Conservation (phyloP, 2,888 invertebrate genomes). For the Punctoribates punctum region DNA sequence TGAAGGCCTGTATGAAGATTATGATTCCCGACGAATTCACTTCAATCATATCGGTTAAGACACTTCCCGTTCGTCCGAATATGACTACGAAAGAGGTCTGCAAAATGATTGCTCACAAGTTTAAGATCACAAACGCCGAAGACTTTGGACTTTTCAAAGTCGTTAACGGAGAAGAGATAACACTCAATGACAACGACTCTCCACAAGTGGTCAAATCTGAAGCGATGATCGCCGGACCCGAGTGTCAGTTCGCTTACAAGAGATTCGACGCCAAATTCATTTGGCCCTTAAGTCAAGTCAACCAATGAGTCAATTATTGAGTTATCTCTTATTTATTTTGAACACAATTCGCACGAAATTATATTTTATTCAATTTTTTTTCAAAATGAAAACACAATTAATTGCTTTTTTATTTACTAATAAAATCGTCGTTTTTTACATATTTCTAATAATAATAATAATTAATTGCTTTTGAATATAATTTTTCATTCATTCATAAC, state of each 20-base stretch:
- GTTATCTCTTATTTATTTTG: not conserved
- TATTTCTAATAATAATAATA: no score
- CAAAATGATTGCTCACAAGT: conserved; percentile 83
- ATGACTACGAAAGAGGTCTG: conserved; percentile 90
- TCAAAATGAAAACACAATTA: no score
- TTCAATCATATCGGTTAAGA: conserved; percentile 82
- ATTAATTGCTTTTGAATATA: no score
- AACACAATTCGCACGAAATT: no score
- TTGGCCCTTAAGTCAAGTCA: conserved; percentile 36
- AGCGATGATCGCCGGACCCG: conserved; percentile 61
- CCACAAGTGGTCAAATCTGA: conserved; percentile 78
- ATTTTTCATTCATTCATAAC: no score
- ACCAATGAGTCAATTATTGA: not conserved
- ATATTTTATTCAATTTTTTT: no score
- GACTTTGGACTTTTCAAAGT: conserved; percentile 89
- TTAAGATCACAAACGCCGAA: conserved; percentile 91
- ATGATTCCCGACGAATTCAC: conserved; percentile 90
- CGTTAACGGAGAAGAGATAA: conserved; percentile 80
- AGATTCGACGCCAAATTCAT: conserved; percentile 94
- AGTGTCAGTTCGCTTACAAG: conserved; percentile 90
- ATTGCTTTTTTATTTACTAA: no score
- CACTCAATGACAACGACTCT: conserved; percentile 80
- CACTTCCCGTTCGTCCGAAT: conserved; percentile 85
- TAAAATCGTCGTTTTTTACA: no score
- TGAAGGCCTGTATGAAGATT: conserved; percentile 74